Conservation (phyloP, 1,140 invertebrate species). For the Cataglyphis hispanica region DNA sequence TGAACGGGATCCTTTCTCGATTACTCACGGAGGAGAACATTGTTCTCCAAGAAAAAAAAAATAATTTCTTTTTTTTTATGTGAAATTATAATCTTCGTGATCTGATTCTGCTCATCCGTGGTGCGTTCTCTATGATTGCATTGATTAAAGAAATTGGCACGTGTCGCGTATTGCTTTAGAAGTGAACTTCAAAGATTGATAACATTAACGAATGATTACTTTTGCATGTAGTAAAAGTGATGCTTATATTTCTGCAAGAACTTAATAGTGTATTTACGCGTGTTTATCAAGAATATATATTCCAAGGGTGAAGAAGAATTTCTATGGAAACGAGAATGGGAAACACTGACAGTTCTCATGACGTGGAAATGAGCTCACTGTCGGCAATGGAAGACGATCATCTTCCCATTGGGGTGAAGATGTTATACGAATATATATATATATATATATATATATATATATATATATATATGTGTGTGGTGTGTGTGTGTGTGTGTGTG, state of each 20-base stretch:
- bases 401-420: conserved; percentile 78
- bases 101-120: not conserved
- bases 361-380: conserved; percentile 83
- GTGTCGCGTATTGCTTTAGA: not conserved
- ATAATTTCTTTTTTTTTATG: not conserved
- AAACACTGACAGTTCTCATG: conserved; percentile 73
- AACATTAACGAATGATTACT: not conserved
- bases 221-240: not conserved
- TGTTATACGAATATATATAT: conserved; percentile 28
- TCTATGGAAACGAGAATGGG: conserved; percentile 60
- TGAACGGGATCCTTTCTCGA: not conserved
- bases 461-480: too few relatives aligned
- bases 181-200: conserved; percentile 4
- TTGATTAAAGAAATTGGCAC: not conserved
- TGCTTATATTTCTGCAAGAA: not conserved
- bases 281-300: not conserved
- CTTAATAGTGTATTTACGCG: not conserved
- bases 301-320: not conserved
- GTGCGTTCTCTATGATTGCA: too few relatives aligned
- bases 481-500: too few relatives aligned
- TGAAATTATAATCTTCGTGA: not conserved
- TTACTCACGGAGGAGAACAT: not conserved
- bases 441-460: too few relatives aligned
- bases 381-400: conserved; percentile 69
- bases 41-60: not conserved